Conservation (phyloP, 2,113 vertebrate genomes). For the Aptenodytes patagonicus region DNA sequence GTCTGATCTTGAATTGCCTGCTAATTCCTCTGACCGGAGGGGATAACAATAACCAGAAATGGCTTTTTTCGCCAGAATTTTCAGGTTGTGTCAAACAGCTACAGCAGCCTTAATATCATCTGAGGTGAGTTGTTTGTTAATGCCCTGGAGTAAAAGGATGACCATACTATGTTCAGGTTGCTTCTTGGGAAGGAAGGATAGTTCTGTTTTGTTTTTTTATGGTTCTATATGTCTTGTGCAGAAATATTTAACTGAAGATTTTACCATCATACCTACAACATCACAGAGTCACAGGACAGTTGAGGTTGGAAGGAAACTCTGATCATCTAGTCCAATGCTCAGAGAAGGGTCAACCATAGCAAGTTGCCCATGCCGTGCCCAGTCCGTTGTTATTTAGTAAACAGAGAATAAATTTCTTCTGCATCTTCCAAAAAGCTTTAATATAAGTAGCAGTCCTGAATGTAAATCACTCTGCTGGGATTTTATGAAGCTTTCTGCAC, state of each 20-base stretch:
- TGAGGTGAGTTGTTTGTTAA: neutral
- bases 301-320: neutral
- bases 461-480: neutral
- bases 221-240: neutral
- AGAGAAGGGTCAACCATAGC: neutral
- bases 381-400: neutral
- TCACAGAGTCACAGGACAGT: neutral
- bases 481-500: neutral
- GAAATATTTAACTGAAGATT: neutral
- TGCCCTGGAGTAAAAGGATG: neutral
- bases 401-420: neutral
- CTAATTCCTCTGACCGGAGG: neutral
- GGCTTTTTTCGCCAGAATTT: neutral
- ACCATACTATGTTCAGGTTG: neutral
- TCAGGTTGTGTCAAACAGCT: neutral
- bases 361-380: neutral
- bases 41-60: neutral
- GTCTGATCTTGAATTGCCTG: neutral
- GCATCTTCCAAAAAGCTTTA: neutral
- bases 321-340: neutral
- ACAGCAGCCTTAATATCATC: neutral
- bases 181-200: neutral
- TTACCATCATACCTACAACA: neutral
- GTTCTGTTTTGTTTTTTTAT: rapidly evolving
- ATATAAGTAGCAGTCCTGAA: neutral